Percentiles rank a stretch among this genome's conserved stretches.
These are phyloP conservation scores for Abrostola tripartita DNA, from an alignment of 2,888 invertebrate genomes.

Conservation along the genomic window DNA sequence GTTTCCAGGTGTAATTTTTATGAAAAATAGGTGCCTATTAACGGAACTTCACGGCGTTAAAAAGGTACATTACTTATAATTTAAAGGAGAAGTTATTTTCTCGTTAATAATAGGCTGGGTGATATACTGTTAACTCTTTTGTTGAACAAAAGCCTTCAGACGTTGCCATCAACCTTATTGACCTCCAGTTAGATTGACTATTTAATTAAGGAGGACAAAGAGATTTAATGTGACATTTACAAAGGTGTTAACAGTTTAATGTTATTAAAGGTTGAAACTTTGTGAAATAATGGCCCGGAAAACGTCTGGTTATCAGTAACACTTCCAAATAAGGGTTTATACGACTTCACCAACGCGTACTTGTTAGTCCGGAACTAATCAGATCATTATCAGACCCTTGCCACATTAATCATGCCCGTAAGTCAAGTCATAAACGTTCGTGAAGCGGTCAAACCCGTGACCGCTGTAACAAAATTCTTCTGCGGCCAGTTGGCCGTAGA, in stretches of 20 bases:
- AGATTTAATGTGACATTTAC: not conserved
- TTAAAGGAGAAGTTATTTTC: slow-evolving; percentile 45
- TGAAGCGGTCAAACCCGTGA: slow-evolving; percentile 34
- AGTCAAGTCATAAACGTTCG: slow-evolving; percentile 49
- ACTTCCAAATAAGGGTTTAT: slow-evolving; percentile 21
- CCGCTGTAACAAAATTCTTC: slow-evolving; percentile 64
- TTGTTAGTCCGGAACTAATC: slow-evolving; percentile 47
- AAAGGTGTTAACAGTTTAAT: not conserved
- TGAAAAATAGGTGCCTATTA: slow-evolving; percentile 55
- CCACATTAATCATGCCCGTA: slow-evolving; percentile 51
- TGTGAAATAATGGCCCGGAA: slow-evolving; percentile 15
- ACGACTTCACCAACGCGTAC: slow-evolving; percentile 19
- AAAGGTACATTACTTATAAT: slow-evolving; percentile 50
- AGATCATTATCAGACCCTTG: slow-evolving; percentile 54
- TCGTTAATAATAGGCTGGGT: slow-evolving; percentile 30
- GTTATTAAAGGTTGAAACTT: slow-evolving; percentile 4
- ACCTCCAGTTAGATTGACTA: slow-evolving; percentile 7
- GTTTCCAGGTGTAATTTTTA: slow-evolving; percentile 58
- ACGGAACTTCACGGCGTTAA: slow-evolving; percentile 47
- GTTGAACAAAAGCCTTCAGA: slow-evolving; percentile 4
- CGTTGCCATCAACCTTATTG: slow-evolving; percentile 8
- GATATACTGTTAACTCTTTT: slow-evolving; percentile 22
- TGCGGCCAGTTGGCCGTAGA: slow-evolving; percentile 57
- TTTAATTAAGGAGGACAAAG: slow-evolving; percentile 1
- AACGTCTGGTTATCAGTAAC: slow-evolving; percentile 11